phyloP scores from a whole-genome alignment of 2,113 vertebrate genomes.

The Bos taurus region ARS-UCD2.0 NC_037354.1:18934001-18934500 shows the following conservation, averaged over 20 bases:
- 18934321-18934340: neutral
- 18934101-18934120: neutral
- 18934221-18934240: neutral
- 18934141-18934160: neutral
- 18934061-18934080: neutral
- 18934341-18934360: constrained; percentile 28
- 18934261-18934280: neutral
- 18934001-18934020: neutral
- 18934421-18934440: neutral
- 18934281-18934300: neutral
- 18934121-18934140: neutral
- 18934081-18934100: neutral
- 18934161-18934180: neutral
- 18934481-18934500: neutral
- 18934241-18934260: neutral
- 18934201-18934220: neutral
- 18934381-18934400: neutral
- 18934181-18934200: neutral
- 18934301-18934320: neutral
- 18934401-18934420: neutral
- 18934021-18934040: neutral
- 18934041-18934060: neutral
- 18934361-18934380: neutral
- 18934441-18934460: neutral
- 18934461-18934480: neutral